These are phyloP conservation scores for Chorisops tibialis DNA, from an alignment of 2,888 invertebrate genomes.

Conservation along the genomic window DNA sequence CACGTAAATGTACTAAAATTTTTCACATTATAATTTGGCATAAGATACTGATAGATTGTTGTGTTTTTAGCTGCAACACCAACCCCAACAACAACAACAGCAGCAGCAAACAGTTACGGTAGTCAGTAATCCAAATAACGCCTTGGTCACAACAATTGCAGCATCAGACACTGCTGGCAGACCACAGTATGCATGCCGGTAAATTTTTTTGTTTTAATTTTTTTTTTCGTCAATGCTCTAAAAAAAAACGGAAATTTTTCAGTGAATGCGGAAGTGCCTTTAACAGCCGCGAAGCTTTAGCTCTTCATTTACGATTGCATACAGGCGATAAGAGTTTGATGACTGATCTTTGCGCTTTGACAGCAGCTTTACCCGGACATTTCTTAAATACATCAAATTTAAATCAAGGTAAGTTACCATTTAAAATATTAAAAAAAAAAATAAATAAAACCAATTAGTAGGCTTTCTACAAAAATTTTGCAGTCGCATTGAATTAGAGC, in stretches of 20 bases:
- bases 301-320: conserved; percentile 74
- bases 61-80: conserved; percentile 1
- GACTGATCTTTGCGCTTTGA: conserved; percentile 75
- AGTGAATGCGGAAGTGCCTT: conserved; percentile 65
- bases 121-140: conserved; percentile 50
- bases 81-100: conserved; percentile 38
- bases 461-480: neutral
- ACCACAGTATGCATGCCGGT: conserved; percentile 53
- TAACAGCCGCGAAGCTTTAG: conserved; percentile 70
- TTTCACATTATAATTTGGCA: neutral
- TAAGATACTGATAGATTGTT: neutral
- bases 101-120: conserved; percentile 53
- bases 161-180: conserved; percentile 48
- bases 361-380: conserved; percentile 70
- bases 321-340: conserved; percentile 77
- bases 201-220: conserved; percentile 35
- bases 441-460: neutral
- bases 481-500: too few relatives aligned
- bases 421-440: neutral
- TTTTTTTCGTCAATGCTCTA: neutral
- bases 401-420: conserved; percentile 48
- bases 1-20: conserved; percentile 13
- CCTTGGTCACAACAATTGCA: conserved; percentile 48
- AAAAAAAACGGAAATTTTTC: conserved; percentile 6
- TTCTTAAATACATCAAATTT: conserved; percentile 54